Evolutionary conservation across 2,113 vertebrate genomes (phyloP).

Genomic region (Tricholaema leucomelas): DNA sequence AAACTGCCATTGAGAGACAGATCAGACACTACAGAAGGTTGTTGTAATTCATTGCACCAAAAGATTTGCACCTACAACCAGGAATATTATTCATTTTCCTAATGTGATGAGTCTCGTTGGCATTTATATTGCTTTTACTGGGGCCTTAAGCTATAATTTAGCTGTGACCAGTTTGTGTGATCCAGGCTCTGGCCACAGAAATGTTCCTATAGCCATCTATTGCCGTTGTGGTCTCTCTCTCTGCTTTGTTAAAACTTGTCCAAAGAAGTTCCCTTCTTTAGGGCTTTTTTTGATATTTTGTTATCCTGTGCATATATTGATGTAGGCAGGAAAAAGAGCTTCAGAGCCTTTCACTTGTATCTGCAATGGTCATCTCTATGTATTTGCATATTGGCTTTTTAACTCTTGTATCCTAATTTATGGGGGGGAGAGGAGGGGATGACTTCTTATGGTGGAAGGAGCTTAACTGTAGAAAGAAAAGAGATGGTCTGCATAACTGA

Average conservation of each 20-base stretch:
- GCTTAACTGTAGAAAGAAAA: neutral
- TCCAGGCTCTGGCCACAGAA: neutral
- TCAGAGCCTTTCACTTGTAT: neutral
- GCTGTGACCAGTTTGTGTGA: neutral
- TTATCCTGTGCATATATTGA: neutral
- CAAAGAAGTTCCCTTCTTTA: neutral
- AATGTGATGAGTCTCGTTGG: neutral
- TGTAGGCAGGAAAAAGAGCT: neutral
- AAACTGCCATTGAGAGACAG: neutral
- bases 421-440: neutral
- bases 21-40: neutral
- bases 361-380: neutral
- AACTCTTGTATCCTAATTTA: neutral
- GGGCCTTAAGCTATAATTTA: neutral
- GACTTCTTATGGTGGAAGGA: neutral
- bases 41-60: neutral
- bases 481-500: neutral
- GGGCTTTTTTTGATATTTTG: neutral
- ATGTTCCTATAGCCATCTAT: neutral
- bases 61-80: neutral
- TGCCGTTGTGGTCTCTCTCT: neutral
- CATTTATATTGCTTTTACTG: neutral
- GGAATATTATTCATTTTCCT: neutral
- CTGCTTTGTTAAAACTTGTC: neutral
- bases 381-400: neutral